phyloP scores from a whole-genome alignment of 2,113 vertebrate genomes.

The Phrynosoma platyrhinos region DNA sequence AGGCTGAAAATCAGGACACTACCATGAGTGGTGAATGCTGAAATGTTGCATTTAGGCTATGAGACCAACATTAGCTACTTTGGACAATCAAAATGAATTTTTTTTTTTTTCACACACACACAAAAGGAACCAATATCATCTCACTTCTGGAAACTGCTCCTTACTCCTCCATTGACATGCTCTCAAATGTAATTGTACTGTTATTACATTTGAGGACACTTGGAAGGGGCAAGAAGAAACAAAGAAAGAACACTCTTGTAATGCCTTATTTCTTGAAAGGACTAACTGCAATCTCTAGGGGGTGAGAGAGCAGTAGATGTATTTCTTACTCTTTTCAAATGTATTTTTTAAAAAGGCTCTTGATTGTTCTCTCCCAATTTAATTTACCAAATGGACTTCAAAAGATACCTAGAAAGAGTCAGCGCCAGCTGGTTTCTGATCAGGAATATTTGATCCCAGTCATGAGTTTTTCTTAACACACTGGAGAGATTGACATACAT shows the following conservation, averaged over 20 bases:
- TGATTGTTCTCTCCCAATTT: constrained; percentile 2
- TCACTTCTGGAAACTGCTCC: background rate
- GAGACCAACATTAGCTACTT: no score
- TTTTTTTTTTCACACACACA: no score
- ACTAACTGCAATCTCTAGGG: no score
- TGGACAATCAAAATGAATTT: no score
- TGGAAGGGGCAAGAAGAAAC: background rate
- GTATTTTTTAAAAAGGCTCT: no score
- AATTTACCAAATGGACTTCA: background rate
- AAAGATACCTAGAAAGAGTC: background rate
- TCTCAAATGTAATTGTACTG: background rate
- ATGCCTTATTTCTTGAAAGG: background rate
- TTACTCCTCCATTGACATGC: background rate
- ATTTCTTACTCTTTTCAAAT: background rate
- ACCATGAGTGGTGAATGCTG: no score
- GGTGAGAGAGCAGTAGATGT: background rate
- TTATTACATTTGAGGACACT: background rate
- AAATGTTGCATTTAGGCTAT: background rate
- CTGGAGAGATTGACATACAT: background rate
- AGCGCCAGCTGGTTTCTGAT: constrained; percentile 7
- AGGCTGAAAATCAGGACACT: no score
- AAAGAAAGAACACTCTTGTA: background rate
- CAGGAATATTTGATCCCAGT: constrained; percentile 8
- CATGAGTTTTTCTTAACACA: background rate
- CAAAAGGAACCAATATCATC: background rate